Percentiles rank a stretch among this genome's conserved stretches.
Conservation (phyloP, 2,888 invertebrate species). For the Spodoptera littoralis region DNA sequence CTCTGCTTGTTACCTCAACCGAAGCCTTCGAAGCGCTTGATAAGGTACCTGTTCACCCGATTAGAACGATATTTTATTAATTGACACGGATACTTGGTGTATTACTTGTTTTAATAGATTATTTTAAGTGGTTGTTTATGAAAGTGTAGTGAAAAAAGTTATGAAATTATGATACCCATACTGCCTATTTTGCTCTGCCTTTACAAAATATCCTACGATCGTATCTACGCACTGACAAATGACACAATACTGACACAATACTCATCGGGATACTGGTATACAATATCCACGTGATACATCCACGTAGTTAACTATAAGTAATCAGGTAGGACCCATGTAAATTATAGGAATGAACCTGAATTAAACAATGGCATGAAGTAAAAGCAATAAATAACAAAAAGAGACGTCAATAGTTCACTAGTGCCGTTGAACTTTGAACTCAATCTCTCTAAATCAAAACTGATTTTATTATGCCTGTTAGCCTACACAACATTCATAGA, state of each 20-base stretch:
- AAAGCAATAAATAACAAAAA: conserved; percentile 34
- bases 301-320: too few relatives aligned
- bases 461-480: conserved; percentile 45
- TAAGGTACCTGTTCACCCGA: conserved; percentile 34
- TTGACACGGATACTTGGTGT: conserved; percentile 32
- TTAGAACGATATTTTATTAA: conserved; percentile 49
- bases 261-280: too few relatives aligned
- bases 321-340: not conserved
- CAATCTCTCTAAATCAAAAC: conserved; percentile 50
- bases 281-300: too few relatives aligned
- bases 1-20: conserved; percentile 37
- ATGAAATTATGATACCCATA: too few relatives aligned
- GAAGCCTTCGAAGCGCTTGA: conserved; percentile 29
- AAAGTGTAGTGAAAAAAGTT: not conserved
- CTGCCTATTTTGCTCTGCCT: too few relatives aligned
- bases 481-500: conserved; percentile 26
- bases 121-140: conserved; percentile 3
- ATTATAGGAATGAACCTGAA: conserved; percentile 19
- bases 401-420: conserved; percentile 34
- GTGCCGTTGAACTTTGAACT: conserved; percentile 46
- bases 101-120: conserved; percentile 8
- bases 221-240: too few relatives aligned
- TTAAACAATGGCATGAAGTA: conserved; percentile 21
- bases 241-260: too few relatives aligned
- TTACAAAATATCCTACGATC: too few relatives aligned